These are phyloP conservation scores for Drosophila watanabei DNA, from an alignment of 1,140 invertebrate species.

Conservation along the genomic window DNA sequence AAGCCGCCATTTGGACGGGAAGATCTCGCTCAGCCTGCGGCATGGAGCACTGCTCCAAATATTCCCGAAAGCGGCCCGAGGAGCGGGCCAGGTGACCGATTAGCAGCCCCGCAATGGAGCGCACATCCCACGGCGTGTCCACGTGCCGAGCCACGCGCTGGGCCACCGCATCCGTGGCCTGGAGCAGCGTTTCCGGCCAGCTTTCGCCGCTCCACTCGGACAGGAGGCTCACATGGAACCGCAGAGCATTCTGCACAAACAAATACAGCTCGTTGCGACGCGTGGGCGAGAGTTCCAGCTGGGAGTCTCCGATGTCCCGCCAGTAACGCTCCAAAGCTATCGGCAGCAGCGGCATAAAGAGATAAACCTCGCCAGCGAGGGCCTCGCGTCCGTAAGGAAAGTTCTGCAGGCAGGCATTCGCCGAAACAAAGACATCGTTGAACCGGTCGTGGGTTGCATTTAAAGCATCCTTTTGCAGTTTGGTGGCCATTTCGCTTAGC, in stretches of 20 bases:
- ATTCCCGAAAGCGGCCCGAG: constrained; percentile 4
- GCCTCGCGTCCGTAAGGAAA: constrained; percentile 53
- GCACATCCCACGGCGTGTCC: constrained; percentile 69
- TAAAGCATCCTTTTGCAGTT: not conserved
- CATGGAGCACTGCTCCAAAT: constrained; percentile 19
- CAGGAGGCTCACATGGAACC: constrained; percentile 58
- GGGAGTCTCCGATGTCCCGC: constrained; percentile 17
- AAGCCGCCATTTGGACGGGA: constrained; percentile 50
- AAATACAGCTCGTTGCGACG: constrained; percentile 61
- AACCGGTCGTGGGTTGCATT: not conserved
- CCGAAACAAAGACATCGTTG: constrained; percentile 56
- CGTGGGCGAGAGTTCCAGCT: constrained; percentile 47
- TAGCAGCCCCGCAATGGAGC: constrained; percentile 60
- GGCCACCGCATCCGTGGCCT: constrained; percentile 18
- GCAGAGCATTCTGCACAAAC: constrained; percentile 59
- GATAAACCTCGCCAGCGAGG: constrained; percentile 20
- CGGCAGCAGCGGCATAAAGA: constrained; percentile 43
- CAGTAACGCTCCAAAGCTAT: constrained; percentile 39
- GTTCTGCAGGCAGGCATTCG: constrained; percentile 56
- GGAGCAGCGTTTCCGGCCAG: not conserved
- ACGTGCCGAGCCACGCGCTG: constrained; percentile 39
- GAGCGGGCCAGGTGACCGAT: constrained; percentile 55
- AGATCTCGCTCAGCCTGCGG: constrained; percentile 23
- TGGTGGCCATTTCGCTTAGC: constrained; percentile 1
- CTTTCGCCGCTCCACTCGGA: constrained; percentile 32